A percentile compares a stretch with the other conserved stretches of the same genome.
These are phyloP conservation scores for Epicampocera succincta DNA, from an alignment of 2,888 invertebrate species.

Conservation along the genomic window DNA sequence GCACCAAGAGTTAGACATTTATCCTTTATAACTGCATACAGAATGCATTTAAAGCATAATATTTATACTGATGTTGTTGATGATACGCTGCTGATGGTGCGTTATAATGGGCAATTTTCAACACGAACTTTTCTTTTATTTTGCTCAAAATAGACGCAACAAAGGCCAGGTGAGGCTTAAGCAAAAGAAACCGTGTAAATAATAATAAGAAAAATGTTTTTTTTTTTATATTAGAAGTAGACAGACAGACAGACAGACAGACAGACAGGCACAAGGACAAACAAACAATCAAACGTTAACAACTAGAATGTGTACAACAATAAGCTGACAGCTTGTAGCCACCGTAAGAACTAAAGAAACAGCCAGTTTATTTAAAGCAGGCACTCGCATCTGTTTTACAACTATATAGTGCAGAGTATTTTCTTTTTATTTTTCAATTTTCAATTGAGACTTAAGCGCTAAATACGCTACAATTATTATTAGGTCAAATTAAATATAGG, in stretches of 20 bases:
- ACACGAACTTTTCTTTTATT: slow-evolving; percentile 27
- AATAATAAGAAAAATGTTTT: too few relatives aligned
- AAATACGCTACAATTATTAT: slow-evolving; percentile 16
- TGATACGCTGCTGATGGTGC: slow-evolving; percentile 21
- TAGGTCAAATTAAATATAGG: too few relatives aligned
- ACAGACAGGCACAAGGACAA: slow-evolving; percentile 25
- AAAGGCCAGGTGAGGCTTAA: not conserved
- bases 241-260: slow-evolving; percentile 22
- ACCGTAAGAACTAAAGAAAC: slow-evolving; percentile 41
- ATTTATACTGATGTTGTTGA: slow-evolving; percentile 43
- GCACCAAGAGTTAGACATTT: slow-evolving; percentile 44
- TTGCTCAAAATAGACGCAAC: not conserved
- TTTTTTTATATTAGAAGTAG: slow-evolving; percentile 8
- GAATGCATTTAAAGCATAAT: slow-evolving; percentile 53
- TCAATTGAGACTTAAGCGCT: not conserved
- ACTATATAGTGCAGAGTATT: not conserved
- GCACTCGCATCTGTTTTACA: not conserved
- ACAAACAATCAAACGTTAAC: slow-evolving; percentile 40
- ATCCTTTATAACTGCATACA: slow-evolving; percentile 47
- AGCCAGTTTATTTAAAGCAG: slow-evolving; percentile 52
- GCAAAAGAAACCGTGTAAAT: not conserved
- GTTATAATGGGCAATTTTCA: slow-evolving; percentile 56
- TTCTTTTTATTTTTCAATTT: too few relatives aligned
- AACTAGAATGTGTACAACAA: slow-evolving; percentile 49
- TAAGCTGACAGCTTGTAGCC: slow-evolving; percentile 66